Conservation (phyloP, 2,797 vertebrate genomes). For the Sebastolobus altivelis region DNA sequence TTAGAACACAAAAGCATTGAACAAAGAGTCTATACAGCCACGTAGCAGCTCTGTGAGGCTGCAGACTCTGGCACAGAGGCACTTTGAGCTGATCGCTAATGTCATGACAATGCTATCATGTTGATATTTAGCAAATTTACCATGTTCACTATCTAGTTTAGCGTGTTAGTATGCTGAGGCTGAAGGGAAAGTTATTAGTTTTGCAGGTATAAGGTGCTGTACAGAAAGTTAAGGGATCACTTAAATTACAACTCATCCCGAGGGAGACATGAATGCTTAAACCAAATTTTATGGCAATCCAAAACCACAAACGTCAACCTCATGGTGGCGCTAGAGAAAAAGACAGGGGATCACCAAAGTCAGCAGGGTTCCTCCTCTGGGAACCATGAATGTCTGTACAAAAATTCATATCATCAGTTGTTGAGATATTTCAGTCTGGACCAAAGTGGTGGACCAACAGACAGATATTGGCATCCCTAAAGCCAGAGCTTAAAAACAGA, state of each 20-base stretch:
- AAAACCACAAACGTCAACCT: too few species aligned
- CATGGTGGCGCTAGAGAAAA: too few species aligned
- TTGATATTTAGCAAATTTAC: too few species aligned
- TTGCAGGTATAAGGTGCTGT: too few species aligned
- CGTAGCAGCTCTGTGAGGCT: neutral
- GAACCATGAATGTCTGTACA: neutral
- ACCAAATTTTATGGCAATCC: too few species aligned
- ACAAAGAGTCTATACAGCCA: neutral
- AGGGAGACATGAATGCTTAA: too few species aligned
- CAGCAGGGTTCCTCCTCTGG: neutral
- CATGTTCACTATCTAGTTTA: neutral
- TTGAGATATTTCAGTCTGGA: neutral
- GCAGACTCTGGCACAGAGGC: neutral
- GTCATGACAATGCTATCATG: too few species aligned
- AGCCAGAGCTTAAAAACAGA: neutral
- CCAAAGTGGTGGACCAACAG: neutral
- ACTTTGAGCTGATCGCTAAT: neutral
- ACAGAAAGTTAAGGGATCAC: too few species aligned
- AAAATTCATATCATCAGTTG: neutral
- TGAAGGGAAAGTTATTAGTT: too few species aligned
- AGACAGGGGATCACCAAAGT: neutral
- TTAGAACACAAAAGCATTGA: conserved; percentile 8
- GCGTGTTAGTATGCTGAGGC: neutral
- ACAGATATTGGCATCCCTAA: neutral
- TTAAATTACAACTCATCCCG: too few species aligned